Evolutionary conservation across 2,113 vertebrate species (phyloP), one percentile per base, ranked within the genome.

Genomic region (Phoxinus phoxinus): DNA sequence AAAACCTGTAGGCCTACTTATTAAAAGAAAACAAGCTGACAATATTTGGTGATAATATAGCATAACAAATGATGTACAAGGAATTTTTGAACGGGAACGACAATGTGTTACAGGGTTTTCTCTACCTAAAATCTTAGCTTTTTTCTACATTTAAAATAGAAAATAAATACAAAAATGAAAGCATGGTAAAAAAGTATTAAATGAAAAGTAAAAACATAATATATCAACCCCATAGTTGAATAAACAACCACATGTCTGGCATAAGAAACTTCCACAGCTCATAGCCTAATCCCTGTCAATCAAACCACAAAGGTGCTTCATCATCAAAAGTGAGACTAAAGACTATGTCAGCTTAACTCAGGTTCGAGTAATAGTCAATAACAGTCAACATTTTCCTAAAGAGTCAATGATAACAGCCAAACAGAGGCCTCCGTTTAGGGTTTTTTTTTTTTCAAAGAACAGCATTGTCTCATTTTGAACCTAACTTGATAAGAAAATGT

Each of bases 271-370:
- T 41, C 25, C 32, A 59, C 23, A 41, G 53, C 56, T 61, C 12
- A 25, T 79, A n/a, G n/a, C n/a, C n/a, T n/a, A 35, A 61, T 79
- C 53, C 59, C 56, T 61, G 56, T 59, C 56, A 79, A 44, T 61
- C 35, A 79, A 44, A 79, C 17, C 21, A 35, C 21, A 17, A 27
- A 19, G 13, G 35, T 44, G n/a, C 32, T 56, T 32, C 11, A 58
- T 27, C 56, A 78, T 78, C 21, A 78, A 59, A 78, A 41, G 21
- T 59, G 1, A 78, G 53, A 15, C 12, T 58, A 37, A 78, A 46
- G 41, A 72, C 21, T 37, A 58, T n/a, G 53, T 58, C 32, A 41
- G 30, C 11, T 41, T 2, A 41, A 23, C 19, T 78, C 10, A n/a
- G 27, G 30, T 76, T 56, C 44, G 25, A 37, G 10, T 37, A 37